These are phyloP conservation scores for Apogon talboti DNA, from an alignment of 2,797 vertebrate species.

Conservation along the genomic window DNA sequence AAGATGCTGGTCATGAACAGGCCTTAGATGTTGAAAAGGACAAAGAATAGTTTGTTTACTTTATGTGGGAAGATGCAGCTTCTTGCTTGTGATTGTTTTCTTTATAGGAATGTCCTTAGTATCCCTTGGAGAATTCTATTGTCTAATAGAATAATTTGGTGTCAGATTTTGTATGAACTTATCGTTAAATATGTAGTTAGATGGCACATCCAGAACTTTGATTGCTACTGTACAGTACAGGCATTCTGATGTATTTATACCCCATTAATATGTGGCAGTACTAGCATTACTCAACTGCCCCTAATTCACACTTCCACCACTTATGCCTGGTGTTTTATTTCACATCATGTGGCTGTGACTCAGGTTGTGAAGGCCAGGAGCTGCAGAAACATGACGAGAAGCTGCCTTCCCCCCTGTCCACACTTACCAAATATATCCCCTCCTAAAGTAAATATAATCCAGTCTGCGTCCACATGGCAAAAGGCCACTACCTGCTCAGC, in stretches of 20 bases:
- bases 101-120: neutral
- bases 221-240: constrained; percentile 23
- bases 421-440: constrained; percentile 79
- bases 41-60: constrained; percentile 18
- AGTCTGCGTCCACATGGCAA: constrained; percentile 52
- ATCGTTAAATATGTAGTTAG: too few species aligned
- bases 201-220: constrained; percentile 3
- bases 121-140: neutral
- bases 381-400: constrained; percentile 59
- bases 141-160: neutral
- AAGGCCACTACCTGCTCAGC: constrained; percentile 57
- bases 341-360: constrained; percentile 63
- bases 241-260: constrained; percentile 49
- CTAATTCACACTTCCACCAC: constrained; percentile 43
- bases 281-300: constrained; percentile 46
- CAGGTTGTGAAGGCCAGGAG: constrained; percentile 52
- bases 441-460: constrained; percentile 79
- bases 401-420: constrained; percentile 64
- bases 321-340: constrained; percentile 67
- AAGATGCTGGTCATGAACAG: neutral
- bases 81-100: neutral
- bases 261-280: constrained; percentile 30
- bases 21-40: neutral
- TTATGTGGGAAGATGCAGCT: constrained; percentile 1
- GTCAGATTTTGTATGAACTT: constrained; percentile 4